phyloP scores from a whole-genome alignment of 2,797 vertebrate species.

The Nannoperca australis region DNA sequence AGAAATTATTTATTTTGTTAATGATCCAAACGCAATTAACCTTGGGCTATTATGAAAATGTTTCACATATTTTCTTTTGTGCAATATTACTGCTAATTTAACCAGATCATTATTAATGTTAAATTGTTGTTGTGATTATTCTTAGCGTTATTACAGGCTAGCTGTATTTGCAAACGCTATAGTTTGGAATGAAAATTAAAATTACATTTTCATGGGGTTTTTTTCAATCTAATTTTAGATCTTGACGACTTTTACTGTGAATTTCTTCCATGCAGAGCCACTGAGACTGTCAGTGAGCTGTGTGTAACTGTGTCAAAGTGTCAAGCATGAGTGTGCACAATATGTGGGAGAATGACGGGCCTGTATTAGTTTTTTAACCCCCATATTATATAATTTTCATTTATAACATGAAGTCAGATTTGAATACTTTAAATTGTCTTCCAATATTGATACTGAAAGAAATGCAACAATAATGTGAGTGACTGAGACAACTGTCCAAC shows the following conservation, averaged over 20 bases:
- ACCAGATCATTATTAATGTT: slow-evolving; percentile 74
- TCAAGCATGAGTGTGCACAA: slow-evolving; percentile 84
- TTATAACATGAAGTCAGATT: slow-evolving; percentile 80
- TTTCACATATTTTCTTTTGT: slow-evolving; percentile 77
- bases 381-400: slow-evolving; percentile 71
- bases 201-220: slow-evolving; percentile 48
- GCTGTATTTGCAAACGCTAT: slow-evolving; percentile 73
- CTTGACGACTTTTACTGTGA: slow-evolving; percentile 86
- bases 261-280: slow-evolving; percentile 80
- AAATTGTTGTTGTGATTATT: slow-evolving; percentile 88
- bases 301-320: slow-evolving; percentile 79
- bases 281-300: slow-evolving; percentile 70
- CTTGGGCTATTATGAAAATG: slow-evolving; percentile 80
- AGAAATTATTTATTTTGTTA: slow-evolving; percentile 86
- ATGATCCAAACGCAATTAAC: slow-evolving; percentile 82
- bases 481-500: slow-evolving; percentile 74
- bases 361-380: slow-evolving; percentile 71
- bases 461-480: slow-evolving; percentile 79
- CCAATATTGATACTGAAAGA: slow-evolving; percentile 83
- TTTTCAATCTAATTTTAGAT: slow-evolving; percentile 70
- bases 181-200: slow-evolving; percentile 73
- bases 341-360: slow-evolving; percentile 74
- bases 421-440: slow-evolving; percentile 89
- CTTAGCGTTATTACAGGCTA: slow-evolving; percentile 80
- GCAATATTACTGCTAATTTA: slow-evolving; percentile 80